Conservation (phyloP, 2,113 vertebrate species). For the Crotalus horridus region DNA sequence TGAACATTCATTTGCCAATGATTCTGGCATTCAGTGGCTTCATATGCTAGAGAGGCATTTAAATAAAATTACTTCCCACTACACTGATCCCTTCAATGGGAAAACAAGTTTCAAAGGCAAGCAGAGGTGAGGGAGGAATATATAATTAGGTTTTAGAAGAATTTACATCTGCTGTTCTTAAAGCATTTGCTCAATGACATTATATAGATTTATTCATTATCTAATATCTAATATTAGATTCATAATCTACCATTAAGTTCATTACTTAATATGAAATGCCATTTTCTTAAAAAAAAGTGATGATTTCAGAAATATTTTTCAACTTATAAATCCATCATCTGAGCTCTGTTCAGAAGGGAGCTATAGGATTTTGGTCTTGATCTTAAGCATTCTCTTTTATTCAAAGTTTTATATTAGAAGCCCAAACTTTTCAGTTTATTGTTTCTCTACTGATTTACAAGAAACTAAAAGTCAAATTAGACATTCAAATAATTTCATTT, state of each 20-base stretch:
- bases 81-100: neutral
- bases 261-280: neutral
- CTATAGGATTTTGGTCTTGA: neutral
- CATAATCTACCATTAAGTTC: neutral
- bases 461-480: conserved; percentile 42
- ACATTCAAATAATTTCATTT: conserved; percentile 25
- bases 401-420: conserved; percentile 12
- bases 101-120: neutral
- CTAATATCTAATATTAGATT: neutral
- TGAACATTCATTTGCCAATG: neutral
- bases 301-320: neutral
- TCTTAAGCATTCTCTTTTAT: neutral
- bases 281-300: conserved; percentile 2
- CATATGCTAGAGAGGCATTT: neutral
- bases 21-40: neutral
- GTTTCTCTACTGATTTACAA: conserved; percentile 20
- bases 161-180: neutral
- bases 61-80: neutral
- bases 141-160: neutral
- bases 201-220: neutral
- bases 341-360: neutral
- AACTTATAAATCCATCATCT: neutral
- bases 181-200: neutral
- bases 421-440: conserved; percentile 27
- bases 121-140: neutral